Percentiles rank a stretch among this genome's conserved stretches.
Conservation (phyloP, 2,113 vertebrate genomes). For the Myiopsitta monachus region DNA sequence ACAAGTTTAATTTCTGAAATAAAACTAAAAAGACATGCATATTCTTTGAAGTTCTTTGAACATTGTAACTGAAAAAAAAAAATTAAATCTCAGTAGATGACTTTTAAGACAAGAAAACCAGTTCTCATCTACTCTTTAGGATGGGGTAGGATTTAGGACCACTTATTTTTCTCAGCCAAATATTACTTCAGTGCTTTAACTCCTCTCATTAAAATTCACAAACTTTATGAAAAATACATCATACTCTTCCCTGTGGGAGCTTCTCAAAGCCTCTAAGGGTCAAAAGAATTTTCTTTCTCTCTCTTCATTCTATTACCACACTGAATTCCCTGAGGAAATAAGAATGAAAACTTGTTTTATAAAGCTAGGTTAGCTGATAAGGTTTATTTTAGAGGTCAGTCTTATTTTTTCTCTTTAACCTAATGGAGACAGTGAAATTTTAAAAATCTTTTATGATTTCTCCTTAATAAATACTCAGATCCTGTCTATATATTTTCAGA, state of each 20-base stretch:
- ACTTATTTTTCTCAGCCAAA: background rate
- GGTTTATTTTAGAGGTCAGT: background rate
- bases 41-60: background rate
- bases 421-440: background rate
- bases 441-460: background rate
- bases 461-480: background rate
- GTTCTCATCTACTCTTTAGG: background rate
- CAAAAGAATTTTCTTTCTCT: background rate
- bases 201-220: background rate
- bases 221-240: background rate
- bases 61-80: background rate
- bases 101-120: background rate
- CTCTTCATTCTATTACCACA: background rate
- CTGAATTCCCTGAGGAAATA: background rate
- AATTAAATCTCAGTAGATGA: background rate
- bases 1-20: background rate
- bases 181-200: background rate
- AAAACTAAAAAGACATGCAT: background rate
- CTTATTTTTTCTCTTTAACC: background rate
- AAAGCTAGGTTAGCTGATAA: background rate
- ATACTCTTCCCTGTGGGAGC: background rate
- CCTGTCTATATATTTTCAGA: background rate
- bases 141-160: background rate
- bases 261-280: background rate
- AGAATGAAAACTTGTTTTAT: background rate